phyloP scores from a whole-genome alignment of 2,797 vertebrate species.

The Rousettus madagascariensis region DNA sequence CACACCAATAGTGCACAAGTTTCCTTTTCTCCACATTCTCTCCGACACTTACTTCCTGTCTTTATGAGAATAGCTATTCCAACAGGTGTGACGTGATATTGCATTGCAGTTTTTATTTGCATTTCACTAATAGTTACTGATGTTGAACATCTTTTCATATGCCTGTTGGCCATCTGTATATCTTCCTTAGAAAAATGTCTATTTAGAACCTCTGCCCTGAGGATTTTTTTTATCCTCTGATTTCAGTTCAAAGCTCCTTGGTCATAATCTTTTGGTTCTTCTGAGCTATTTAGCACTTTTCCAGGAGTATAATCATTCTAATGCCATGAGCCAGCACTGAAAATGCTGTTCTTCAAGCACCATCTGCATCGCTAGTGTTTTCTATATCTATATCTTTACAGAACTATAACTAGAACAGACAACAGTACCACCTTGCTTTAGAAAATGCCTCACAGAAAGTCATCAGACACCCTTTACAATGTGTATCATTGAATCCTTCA shows the following conservation, averaged over 20 bases:
- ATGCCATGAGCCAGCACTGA: not conserved
- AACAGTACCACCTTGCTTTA: not conserved
- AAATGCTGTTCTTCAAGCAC: not conserved
- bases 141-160: not conserved
- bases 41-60: not conserved
- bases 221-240: not conserved
- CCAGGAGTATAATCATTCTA: not conserved
- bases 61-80: not conserved
- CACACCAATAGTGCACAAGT: not conserved
- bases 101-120: not conserved
- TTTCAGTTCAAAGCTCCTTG: not conserved
- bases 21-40: not conserved
- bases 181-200: not conserved
- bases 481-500: not conserved
- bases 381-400: not conserved
- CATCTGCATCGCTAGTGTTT: not conserved
- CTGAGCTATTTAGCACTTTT: not conserved
- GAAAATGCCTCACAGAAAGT: not conserved
- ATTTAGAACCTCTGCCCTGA: not conserved
- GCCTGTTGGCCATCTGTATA: not conserved
- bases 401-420: not conserved
- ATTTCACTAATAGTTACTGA: not conserved
- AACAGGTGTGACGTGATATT: not conserved
- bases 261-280: not conserved
- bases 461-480: not conserved